Evolutionary conservation across 1,140 invertebrate species (phyloP).

Genomic region (Ceratina calcarata): DNA sequence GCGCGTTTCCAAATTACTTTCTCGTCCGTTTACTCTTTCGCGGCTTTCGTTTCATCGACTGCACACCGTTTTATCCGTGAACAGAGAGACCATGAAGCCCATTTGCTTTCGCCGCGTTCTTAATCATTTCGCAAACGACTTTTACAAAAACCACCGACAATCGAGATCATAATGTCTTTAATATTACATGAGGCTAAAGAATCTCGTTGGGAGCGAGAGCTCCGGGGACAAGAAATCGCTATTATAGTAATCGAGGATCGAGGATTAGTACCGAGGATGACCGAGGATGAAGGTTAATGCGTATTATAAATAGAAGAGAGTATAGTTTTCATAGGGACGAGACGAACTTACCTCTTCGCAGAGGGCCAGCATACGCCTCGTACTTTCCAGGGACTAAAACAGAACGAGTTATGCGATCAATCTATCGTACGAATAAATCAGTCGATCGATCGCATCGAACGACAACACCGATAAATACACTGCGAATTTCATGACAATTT

Average conservation of each 20-base stretch:
- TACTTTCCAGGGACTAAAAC: slow-evolving; percentile 97
- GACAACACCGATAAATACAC: too few relatives aligned
- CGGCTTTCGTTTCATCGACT: slow-evolving; percentile 26
- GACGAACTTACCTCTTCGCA: slow-evolving; percentile 96
- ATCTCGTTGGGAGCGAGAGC: slow-evolving; percentile 23
- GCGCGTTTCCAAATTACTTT: slow-evolving; percentile 21
- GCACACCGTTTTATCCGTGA: slow-evolving; percentile 38
- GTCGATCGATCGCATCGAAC: not conserved
- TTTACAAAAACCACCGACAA: slow-evolving; percentile 36
- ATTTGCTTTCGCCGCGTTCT: slow-evolving; percentile 30
- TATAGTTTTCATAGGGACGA: slow-evolving; percentile 36
- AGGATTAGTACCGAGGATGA: slow-evolving; percentile 62
- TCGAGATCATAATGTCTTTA: slow-evolving; percentile 22
- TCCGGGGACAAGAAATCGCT: slow-evolving; percentile 18
- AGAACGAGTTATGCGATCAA: slow-evolving; percentile 38
- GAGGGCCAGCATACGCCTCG: slow-evolving; percentile 95
- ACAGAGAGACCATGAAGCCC: slow-evolving; percentile 41
- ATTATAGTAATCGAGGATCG: slow-evolving; percentile 13
- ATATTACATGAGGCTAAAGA: slow-evolving; percentile 10
- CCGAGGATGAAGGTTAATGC: slow-evolving; percentile 62
- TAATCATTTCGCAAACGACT: slow-evolving; percentile 38
- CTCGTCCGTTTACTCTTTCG: not conserved
- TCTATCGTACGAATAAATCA: slow-evolving; percentile 13
- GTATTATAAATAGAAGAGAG: slow-evolving; percentile 41
- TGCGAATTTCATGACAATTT: too few relatives aligned